These are phyloP conservation scores for Platyscapa corneri DNA, from an alignment of 1,140 invertebrate species.

Conservation along the genomic window DNA sequence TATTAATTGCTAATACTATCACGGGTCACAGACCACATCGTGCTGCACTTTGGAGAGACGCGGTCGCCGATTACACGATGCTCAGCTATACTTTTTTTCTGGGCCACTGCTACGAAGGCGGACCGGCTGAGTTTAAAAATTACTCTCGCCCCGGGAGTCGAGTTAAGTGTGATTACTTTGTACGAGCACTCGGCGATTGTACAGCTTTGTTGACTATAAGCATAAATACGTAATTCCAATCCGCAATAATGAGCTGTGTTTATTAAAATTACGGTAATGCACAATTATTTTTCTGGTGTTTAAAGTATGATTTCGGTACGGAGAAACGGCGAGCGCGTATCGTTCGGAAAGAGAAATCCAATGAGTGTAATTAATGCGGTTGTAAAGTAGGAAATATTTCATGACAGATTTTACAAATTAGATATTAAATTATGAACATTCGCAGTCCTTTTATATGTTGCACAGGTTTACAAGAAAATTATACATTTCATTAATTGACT, in stretches of 20 bases:
- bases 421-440: conserved; percentile 18
- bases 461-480: conserved; percentile 26
- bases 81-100: too few relatives aligned
- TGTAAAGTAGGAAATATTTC: background rate
- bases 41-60: background rate
- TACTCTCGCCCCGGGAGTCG: too few relatives aligned
- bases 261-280: background rate
- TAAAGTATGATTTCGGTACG: background rate
- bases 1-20: background rate
- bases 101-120: too few relatives aligned
- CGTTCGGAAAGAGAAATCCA: background rate
- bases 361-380: background rate
- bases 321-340: background rate
- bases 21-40: background rate
- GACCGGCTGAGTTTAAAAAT: too few relatives aligned
- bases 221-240: too few relatives aligned
- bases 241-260: background rate
- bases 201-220: too few relatives aligned
- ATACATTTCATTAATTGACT: conserved; percentile 43
- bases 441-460: background rate
- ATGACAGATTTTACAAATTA: conserved; percentile 15
- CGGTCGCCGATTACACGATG: background rate
- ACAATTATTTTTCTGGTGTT: background rate
- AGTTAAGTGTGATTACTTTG: too few relatives aligned
- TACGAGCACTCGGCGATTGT: too few relatives aligned